A percentile compares a stretch with the other conserved stretches of the same genome.
These are phyloP conservation scores for Potamilus streckersoni DNA, from an alignment of 1,140 invertebrate genomes.

Conservation along the genomic window DNA sequence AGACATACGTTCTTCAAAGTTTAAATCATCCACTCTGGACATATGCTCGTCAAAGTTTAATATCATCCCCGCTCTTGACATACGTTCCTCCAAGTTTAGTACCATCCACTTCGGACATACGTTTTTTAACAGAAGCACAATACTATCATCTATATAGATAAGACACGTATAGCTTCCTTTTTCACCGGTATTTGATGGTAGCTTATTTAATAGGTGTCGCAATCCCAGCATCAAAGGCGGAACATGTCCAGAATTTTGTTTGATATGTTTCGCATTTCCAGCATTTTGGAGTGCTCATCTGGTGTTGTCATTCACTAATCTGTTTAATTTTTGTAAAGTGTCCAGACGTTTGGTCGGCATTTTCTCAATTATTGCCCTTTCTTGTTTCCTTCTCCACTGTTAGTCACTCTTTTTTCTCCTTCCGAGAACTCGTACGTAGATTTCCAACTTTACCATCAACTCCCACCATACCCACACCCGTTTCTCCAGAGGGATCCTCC, in stretches of 20 bases:
- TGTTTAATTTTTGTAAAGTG: not conserved
- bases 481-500: too few species aligned
- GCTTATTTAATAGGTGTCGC: constrained; percentile 1
- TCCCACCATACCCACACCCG: too few species aligned
- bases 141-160: constrained; percentile 16
- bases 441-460: too few species aligned
- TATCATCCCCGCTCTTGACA: too few species aligned
- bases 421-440: too few species aligned
- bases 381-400: not conserved
- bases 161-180: constrained; percentile 27
- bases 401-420: too few species aligned
- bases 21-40: too few species aligned
- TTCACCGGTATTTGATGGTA: constrained; percentile 61
- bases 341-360: not conserved
- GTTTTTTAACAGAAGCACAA: constrained; percentile 7
- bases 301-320: not conserved
- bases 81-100: not conserved
- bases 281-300: not conserved
- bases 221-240: not conserved
- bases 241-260: not conserved
- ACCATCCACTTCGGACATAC: not conserved
- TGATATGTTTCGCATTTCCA: not conserved
- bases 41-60: too few species aligned
- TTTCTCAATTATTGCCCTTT: not conserved
- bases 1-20: too few species aligned